A percentile compares a stretch with the other conserved stretches of the same genome.
Conservation (phyloP, 2,888 invertebrate species). For the Limnephilus auricula region DNA sequence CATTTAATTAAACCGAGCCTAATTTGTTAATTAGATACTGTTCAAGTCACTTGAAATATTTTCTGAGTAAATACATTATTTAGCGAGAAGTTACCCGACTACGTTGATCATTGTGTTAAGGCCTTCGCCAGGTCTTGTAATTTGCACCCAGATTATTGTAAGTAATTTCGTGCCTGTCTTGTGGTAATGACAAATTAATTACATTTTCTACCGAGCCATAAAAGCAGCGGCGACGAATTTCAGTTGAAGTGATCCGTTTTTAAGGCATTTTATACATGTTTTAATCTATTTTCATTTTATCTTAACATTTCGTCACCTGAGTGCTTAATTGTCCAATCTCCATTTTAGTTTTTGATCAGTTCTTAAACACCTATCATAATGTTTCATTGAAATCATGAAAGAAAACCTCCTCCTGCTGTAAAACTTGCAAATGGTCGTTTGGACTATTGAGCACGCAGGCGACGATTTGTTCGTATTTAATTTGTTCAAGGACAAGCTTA, state of each 20-base stretch:
- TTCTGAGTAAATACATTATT: not conserved
- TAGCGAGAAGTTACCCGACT: not conserved
- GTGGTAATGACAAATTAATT: conserved; percentile 61
- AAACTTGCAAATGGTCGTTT: too few species aligned
- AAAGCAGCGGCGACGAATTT: conserved; percentile 13
- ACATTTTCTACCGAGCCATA: conserved; percentile 17
- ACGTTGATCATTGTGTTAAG: not conserved
- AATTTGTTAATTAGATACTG: not conserved
- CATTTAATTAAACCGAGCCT: not conserved
- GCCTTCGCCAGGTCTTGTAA: not conserved
- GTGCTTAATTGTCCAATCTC: too few species aligned
- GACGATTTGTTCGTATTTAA: too few species aligned
- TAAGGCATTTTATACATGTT: not conserved
- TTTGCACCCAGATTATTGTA: conserved; percentile 31
- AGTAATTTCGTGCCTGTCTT: conserved; percentile 25
- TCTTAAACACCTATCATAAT: too few species aligned
- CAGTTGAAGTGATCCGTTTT: not conserved
- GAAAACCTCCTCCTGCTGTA: too few species aligned
- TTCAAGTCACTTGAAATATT: not conserved
- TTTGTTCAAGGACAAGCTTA: not conserved
- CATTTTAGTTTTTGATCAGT: too few species aligned
- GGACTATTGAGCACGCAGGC: too few species aligned
- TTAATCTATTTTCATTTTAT: not conserved
- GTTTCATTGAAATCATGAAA: too few species aligned
- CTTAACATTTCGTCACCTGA: not conserved